Evolutionary conservation across 2,113 vertebrate genomes (phyloP).

Genomic region (Periophthalmus modestus): DNA sequence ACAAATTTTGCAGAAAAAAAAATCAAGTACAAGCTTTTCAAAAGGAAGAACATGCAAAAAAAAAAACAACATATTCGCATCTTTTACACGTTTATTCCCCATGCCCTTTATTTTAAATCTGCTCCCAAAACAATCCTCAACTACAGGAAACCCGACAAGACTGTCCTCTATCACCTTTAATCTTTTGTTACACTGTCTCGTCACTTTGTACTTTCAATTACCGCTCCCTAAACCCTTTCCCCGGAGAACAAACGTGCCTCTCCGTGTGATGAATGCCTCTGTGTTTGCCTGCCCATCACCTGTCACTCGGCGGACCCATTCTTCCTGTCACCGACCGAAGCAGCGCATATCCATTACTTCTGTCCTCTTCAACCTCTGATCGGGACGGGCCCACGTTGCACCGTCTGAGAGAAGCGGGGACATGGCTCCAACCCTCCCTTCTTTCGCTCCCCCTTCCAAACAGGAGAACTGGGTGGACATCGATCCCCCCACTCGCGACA

Average conservation of each 20-base stretch:
- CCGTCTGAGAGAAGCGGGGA: slow-evolving; percentile 49
- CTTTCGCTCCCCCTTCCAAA: slow-evolving; percentile 51
- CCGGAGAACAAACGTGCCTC: slow-evolving; percentile 14
- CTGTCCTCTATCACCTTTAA: neutral
- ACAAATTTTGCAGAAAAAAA: no score
- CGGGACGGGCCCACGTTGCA: slow-evolving; percentile 46
- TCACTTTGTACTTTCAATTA: slow-evolving; percentile 8
- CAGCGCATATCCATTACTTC: slow-evolving; percentile 55
- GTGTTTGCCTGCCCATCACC: slow-evolving; percentile 44
- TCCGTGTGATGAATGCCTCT: slow-evolving; percentile 33
- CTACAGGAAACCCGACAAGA: neutral
- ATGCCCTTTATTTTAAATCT: neutral
- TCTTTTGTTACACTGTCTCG: neutral
- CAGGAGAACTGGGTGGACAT: slow-evolving; percentile 78
- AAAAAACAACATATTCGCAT: neutral
- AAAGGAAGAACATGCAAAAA: neutral
- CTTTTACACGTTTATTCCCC: neutral
- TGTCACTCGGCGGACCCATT: slow-evolving; percentile 37
- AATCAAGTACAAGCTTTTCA: no score
- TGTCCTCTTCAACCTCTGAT: slow-evolving; percentile 73
- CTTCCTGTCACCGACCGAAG: slow-evolving; percentile 57
- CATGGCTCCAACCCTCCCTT: slow-evolving; percentile 69
- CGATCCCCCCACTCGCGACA: slow-evolving; percentile 84
- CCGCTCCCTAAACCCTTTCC: neutral
- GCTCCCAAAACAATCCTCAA: neutral